phyloP scores from a whole-genome alignment of 2,888 invertebrate genomes.

The Drosophila mimica region DNA sequence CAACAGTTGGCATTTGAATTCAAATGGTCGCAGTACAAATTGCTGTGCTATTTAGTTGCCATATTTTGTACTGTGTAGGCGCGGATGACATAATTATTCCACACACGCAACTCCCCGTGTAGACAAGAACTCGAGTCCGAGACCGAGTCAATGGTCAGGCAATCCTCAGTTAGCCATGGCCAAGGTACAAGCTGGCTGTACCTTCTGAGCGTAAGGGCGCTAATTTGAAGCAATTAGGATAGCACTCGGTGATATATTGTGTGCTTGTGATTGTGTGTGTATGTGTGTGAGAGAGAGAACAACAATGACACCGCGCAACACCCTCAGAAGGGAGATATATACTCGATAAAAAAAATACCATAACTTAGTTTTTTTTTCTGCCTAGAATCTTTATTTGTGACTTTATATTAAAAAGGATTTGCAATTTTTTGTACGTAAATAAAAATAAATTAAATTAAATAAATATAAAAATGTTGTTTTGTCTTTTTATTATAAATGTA shows the following conservation, averaged over 20 bases:
- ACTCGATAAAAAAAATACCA: background rate
- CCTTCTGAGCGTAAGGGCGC: conserved; percentile 69
- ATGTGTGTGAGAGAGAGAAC: conserved; percentile 10
- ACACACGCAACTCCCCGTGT: conserved; percentile 49
- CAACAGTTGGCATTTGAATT: conserved; percentile 19
- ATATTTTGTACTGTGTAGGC: conserved; percentile 42
- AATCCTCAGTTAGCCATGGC: conserved; percentile 39
- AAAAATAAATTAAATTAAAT: background rate
- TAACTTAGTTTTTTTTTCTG: background rate
- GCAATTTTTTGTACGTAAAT: no score
- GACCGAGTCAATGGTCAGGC: conserved; percentile 39
- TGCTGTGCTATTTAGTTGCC: conserved; percentile 21
- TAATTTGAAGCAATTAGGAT: conserved; percentile 78
- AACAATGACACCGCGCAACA: conserved; percentile 38
- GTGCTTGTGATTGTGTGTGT: background rate
- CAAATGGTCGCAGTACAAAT: conserved; percentile 32
- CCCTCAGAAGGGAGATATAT: background rate
- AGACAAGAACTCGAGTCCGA: background rate
- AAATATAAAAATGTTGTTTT: background rate
- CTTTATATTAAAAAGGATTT: no score
- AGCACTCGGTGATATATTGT: conserved; percentile 29
- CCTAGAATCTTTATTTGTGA: no score
- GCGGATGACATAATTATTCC: conserved; percentile 47
- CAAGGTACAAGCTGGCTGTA: conserved; percentile 22
- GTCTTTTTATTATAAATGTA: background rate